Evolutionary conservation across 30 jellyfish, hydroid and myxozoan species (phyloP).

Genomic region (Hydractinia symbiolongicarpus): DNA sequence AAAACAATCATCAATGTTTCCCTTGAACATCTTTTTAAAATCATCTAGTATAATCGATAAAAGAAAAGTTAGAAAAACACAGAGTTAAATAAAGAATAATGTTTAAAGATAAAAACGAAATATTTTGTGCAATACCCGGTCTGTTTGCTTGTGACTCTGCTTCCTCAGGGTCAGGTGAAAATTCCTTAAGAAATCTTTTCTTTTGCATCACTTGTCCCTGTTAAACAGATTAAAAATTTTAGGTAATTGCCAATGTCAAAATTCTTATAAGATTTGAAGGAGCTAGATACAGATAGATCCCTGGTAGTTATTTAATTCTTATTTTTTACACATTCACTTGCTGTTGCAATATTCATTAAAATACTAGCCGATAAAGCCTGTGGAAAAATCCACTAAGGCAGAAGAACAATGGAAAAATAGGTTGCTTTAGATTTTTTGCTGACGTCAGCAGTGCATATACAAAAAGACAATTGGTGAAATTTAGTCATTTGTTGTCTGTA

Average conservation of each 20-base stretch:
- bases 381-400: no score
- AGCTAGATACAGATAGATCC: background rate
- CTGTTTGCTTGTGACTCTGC: conserved; percentile 51
- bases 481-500: no score
- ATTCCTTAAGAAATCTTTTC: conserved; percentile 64
- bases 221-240: background rate
- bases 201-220: conserved; percentile 89
- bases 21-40: conserved; percentile 79
- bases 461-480: no score
- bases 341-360: no score
- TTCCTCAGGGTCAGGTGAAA: conserved; percentile 38
- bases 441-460: no score
- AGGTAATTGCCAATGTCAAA: background rate
- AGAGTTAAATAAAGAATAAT: background rate
- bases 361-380: no score
- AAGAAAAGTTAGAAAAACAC: background rate
- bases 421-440: no score
- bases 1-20: conserved; percentile 92
- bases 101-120: background rate
- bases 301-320: background rate
- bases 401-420: no score
- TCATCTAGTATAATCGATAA: conserved; percentile 43
- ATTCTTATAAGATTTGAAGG: background rate
- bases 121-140: conserved; percentile 52
- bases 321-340: background rate